These are phyloP conservation scores for Argentina silus DNA, from an alignment of 2,797 vertebrate genomes.

Conservation along the genomic window DNA sequence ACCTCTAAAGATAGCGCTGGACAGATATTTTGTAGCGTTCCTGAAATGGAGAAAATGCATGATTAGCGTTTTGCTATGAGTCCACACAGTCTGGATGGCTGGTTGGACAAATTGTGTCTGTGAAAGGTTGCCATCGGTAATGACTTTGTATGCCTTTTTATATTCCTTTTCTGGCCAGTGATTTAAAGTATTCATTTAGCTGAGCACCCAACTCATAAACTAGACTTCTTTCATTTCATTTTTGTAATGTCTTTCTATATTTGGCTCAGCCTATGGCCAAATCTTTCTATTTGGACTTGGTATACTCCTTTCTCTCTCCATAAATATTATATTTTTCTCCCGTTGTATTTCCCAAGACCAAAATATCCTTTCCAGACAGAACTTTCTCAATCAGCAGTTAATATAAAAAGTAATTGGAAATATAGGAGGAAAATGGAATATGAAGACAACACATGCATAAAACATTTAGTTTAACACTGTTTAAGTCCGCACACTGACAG, in stretches of 20 bases:
- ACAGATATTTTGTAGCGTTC: slow-evolving; percentile 42
- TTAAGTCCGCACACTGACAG: slow-evolving; percentile 42
- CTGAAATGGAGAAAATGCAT: slow-evolving; percentile 51
- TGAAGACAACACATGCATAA: slow-evolving; percentile 52
- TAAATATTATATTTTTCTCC: slow-evolving; percentile 25
- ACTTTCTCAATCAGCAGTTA: slow-evolving; percentile 52
- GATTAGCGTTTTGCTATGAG: slow-evolving; percentile 41
- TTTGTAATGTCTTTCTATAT: slow-evolving; percentile 54
- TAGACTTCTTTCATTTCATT: slow-evolving; percentile 56
- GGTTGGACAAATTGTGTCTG: slow-evolving; percentile 53
- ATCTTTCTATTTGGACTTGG: background rate
- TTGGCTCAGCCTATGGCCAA: slow-evolving; percentile 37
- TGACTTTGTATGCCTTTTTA: slow-evolving; percentile 53
- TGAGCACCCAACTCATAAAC: slow-evolving; percentile 63
- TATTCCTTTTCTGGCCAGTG: slow-evolving; percentile 47
- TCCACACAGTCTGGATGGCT: slow-evolving; percentile 48
- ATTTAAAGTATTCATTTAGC: slow-evolving; percentile 59
- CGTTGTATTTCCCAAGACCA: slow-evolving; percentile 37
- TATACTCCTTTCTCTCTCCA: slow-evolving; percentile 34
- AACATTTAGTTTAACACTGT: slow-evolving; percentile 49
- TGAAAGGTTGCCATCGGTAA: slow-evolving; percentile 60
- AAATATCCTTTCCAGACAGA: slow-evolving; percentile 46
- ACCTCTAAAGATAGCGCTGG: slow-evolving; percentile 39
- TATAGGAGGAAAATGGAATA: slow-evolving; percentile 36
- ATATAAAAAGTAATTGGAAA: slow-evolving; percentile 59